These are phyloP conservation scores for Eulithis testata DNA, from an alignment of 2,888 invertebrate species.

Conservation along the genomic window DNA sequence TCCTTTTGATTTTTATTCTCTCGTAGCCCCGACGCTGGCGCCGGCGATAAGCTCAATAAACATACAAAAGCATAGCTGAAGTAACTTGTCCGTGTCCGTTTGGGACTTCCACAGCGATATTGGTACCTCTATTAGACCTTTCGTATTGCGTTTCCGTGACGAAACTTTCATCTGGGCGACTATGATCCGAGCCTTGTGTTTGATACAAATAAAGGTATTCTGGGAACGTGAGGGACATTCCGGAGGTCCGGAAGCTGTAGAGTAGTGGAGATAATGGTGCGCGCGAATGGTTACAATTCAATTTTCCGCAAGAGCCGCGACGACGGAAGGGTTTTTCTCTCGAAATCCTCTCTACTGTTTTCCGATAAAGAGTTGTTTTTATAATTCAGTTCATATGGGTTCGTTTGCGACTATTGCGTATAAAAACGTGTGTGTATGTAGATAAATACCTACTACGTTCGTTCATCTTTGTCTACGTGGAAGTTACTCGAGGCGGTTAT, in stretches of 20 bases:
- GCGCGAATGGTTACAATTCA: slow-evolving; percentile 66
- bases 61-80: slow-evolving; percentile 34
- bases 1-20: slow-evolving; percentile 34
- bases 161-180: slow-evolving; percentile 39
- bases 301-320: slow-evolving; percentile 58
- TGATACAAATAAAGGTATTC: slow-evolving; percentile 55
- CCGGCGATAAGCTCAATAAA: slow-evolving; percentile 37
- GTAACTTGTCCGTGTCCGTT: slow-evolving; percentile 36
- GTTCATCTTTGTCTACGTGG: no score
- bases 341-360: slow-evolving; percentile 34
- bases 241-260: slow-evolving; percentile 45
- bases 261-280: slow-evolving; percentile 54
- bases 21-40: slow-evolving; percentile 16
- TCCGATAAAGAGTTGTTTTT: slow-evolving; percentile 32
- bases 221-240: slow-evolving; percentile 53
- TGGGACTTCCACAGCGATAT: slow-evolving; percentile 35
- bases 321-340: slow-evolving; percentile 45
- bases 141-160: slow-evolving; percentile 45
- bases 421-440: no score
- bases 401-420: background rate
- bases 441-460: no score
- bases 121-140: slow-evolving; percentile 45
- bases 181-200: slow-evolving; percentile 43
- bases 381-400: slow-evolving; percentile 6
- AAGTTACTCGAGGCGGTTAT: no score